Conservation (phyloP, 2,888 invertebrate species). For the Eristalis arbustorum region DNA sequence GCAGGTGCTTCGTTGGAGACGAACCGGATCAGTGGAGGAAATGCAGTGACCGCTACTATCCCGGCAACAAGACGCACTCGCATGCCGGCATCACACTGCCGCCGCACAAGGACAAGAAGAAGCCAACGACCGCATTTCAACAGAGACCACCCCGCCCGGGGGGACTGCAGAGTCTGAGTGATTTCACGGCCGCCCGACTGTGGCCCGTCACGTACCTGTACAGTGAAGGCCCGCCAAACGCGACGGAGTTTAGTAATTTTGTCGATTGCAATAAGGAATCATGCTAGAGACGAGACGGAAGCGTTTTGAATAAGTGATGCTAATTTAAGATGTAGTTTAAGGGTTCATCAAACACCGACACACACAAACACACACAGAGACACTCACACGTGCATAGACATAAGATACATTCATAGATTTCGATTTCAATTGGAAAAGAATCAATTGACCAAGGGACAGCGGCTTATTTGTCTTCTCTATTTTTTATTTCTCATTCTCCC, state of each 20-base stretch:
- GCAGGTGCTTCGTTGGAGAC: conserved; percentile 92
- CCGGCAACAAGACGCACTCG: conserved; percentile 78
- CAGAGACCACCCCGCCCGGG: conserved; percentile 78
- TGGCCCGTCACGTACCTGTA: conserved; percentile 93
- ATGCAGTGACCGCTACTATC: conserved; percentile 91
- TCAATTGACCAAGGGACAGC: background rate
- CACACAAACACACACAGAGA: background rate
- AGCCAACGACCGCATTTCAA: conserved; percentile 74
- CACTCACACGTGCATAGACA: conserved; percentile 28
- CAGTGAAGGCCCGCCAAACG: conserved; percentile 89
- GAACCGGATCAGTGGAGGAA: conserved; percentile 91
- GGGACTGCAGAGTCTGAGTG: conserved; percentile 78
- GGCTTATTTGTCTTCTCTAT: background rate
- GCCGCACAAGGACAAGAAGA: conserved; percentile 76
- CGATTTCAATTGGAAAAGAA: background rate
- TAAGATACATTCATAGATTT: background rate
- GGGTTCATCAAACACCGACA: conserved; percentile 33
- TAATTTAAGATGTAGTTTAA: conserved; percentile 57
- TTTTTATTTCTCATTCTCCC: background rate
- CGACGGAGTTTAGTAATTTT: conserved; percentile 81
- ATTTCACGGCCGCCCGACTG: conserved; percentile 81
- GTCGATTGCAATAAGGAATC: conserved; percentile 80
- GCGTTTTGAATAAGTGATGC: conserved; percentile 54
- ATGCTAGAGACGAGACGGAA: conserved; percentile 74
- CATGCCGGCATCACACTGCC: conserved; percentile 80